Conservation (phyloP, 2,888 invertebrate species). For the Mesorhabditis spiculigera region DNA sequence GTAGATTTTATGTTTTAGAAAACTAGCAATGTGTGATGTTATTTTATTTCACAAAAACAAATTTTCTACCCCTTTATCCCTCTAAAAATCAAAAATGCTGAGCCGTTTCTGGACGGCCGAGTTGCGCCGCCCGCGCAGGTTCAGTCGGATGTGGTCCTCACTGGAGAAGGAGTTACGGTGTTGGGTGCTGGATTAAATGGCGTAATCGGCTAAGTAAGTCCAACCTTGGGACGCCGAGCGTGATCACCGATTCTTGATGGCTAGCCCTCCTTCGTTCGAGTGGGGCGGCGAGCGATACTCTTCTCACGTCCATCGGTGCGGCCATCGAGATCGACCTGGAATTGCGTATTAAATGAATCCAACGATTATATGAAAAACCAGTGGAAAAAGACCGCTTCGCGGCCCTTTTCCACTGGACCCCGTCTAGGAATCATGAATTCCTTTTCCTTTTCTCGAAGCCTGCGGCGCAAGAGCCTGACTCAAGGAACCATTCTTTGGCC, state of each 20-base stretch:
- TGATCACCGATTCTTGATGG: conserved; percentile 1
- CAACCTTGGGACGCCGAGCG: not conserved
- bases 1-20: too few species aligned
- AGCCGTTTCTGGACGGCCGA: not conserved
- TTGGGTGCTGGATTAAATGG: too few species aligned
- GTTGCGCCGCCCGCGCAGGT: not conserved
- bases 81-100: conserved; percentile 1
- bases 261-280: not conserved
- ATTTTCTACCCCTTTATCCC: not conserved
- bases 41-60: too few species aligned
- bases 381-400: too few species aligned
- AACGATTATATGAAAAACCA: too few species aligned
- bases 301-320: not conserved
- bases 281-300: not conserved
- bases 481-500: too few species aligned
- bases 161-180: not conserved
- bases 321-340: not conserved
- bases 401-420: too few species aligned
- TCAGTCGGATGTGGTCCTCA: not conserved
- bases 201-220: too few species aligned
- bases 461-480: too few species aligned
- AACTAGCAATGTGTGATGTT: too few species aligned
- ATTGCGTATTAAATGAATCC: not conserved
- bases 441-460: too few species aligned
- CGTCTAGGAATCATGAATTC: too few species aligned